phyloP scores from a whole-genome alignment of 2,113 vertebrate genomes.

The Cacatua alba region DNA sequence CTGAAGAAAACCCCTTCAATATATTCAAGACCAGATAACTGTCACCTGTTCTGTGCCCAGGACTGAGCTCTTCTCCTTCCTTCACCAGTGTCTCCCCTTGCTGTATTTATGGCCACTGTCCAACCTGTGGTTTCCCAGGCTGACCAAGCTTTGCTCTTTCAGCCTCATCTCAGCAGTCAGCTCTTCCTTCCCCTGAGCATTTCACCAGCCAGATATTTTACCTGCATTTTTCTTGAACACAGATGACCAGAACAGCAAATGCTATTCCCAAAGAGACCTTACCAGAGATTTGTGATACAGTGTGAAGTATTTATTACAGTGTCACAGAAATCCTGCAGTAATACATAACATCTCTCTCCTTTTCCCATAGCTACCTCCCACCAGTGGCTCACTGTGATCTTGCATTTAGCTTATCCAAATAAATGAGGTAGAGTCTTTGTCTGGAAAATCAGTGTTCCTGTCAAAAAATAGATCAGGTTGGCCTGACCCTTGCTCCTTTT shows the following conservation, averaged over 20 bases:
- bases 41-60: not conserved
- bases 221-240: not conserved
- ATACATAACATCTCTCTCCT: not conserved
- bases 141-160: not conserved
- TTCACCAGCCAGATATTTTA: not conserved
- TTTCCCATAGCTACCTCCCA: not conserved
- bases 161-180: not conserved
- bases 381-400: not conserved
- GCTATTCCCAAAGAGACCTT: not conserved
- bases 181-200: not conserved
- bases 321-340: not conserved
- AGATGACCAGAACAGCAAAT: slow-evolving; percentile 11
- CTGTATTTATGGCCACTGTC: fast-evolving
- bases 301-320: not conserved
- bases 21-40: not conserved
- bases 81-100: not conserved
- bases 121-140: not conserved
- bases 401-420: not conserved
- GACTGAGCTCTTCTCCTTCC: not conserved
- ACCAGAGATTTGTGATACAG: not conserved
- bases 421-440: not conserved
- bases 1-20: not conserved
- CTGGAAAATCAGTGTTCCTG: not conserved
- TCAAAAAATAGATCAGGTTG: slow-evolving; percentile 18
- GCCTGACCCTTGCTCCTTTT: slow-evolving; percentile 22